Base-by-base conservation (phyloP, 2,888 invertebrate genomes). In the Sarcophaga subvicina region DNA sequence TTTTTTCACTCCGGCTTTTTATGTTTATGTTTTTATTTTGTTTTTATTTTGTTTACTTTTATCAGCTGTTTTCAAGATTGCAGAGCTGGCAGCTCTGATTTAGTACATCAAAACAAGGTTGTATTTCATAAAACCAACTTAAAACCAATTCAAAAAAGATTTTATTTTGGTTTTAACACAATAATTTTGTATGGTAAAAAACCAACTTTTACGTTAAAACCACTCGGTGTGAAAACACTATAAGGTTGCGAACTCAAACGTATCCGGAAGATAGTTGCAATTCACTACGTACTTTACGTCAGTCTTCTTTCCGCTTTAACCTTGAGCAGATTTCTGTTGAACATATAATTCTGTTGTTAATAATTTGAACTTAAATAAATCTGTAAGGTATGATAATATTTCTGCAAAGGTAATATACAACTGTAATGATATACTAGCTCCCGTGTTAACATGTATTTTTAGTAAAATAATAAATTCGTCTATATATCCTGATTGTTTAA, bases 341-440 rank as follows among this genome's bases (percentile, higher is more conserved):
- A 22, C 22, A 49, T 22, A 49, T 69, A 20, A 17, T 3, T 17
- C 10, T 25, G 17, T 14, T 12, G 25, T 72, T 25, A 45, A n/a
- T n/a, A 45, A 37, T 45, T 73, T 62, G 12, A 59, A 60, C 37
- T 8, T 20, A 8, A 59, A 37, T 37, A 62, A 60, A 37, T 59
- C 72, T 22, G n/a, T 62, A 6, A 62, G 72, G 10, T 17, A 45
- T 73, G 72, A 73, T 73, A 73, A 37, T 11, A 62, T 73, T 14
- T 60, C 45, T 14, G 12, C 59, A 59, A 49, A 71, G 12, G 6
- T 54, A 45, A 69, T 69, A n/a, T 10, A n/a, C 3, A 22, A 47
- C 45, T 69, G 49, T 10, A 69, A 12, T 20, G 59, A 37, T 4
- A 37, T 62, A 60, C 11, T 37, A 37, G 17, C 45, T 12, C 62